Base-by-base conservation (phyloP, 2,113 vertebrate species). In the Sinocyclocheilus anshuiensis region DNA sequence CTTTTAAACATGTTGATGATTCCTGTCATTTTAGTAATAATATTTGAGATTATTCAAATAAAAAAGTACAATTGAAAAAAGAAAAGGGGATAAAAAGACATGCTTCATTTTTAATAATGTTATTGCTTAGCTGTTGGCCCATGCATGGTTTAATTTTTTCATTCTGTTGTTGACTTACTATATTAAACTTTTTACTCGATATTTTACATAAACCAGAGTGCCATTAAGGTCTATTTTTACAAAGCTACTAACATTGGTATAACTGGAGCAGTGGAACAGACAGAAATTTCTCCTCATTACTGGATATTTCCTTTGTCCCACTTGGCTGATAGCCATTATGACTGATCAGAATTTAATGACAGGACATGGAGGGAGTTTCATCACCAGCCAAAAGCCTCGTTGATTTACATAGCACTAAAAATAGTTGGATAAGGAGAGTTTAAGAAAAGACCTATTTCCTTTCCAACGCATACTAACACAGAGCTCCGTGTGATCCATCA, bases 371-470 rank as follows among this genome's bases (percentile, higher is more conserved):
- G 93, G 90, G 92, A 91, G 77, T 92, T 95, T 91, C 90, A 92
- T 95, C 94, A 94, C 77, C 67, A 91, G 92, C 88, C 90, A 93
- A 94, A 87, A 94, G 93, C 90, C 93, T 93, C 90, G 84, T 90
- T 95, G 94, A 95, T 96, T 96, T 95, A 94, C 94, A 95, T 92
- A 94, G 93, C 94, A 95, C 95, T 95, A 95, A 95, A 95, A 95
- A 96, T 95, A 95, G 94, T 95, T 96, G 92, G 93, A 92, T 95
- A 94, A 95, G 91, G 94, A 92, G 92, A 93, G 91, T 94, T 94
- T 95, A 95, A 95, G 91, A 94, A 92, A 92, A 94, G 92, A 93
- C 91, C 93, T 92, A 94, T 95, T 95, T 96, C 94, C 94, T 94
- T 90, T 90, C 90, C 89, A 89, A 92, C 91, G 91, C 93, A 90